Evolutionary conservation across 1,140 invertebrate species (phyloP).

Genomic region (Diuraphis noxia): DNA sequence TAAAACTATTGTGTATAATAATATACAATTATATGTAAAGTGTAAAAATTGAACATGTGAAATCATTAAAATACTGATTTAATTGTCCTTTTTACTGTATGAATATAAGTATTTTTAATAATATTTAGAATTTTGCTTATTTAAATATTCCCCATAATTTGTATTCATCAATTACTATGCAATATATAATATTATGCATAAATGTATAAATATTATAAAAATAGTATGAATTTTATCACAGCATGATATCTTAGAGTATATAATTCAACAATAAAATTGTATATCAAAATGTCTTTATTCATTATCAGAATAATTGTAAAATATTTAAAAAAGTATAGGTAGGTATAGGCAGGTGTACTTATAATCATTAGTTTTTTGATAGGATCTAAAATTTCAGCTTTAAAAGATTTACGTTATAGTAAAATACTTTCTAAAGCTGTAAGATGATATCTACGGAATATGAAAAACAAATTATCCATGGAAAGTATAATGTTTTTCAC

Average conservation of each 20-base stretch:
- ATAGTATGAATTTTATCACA: background rate
- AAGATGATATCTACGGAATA: background rate
- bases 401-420: background rate
- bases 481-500: background rate
- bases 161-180: background rate
- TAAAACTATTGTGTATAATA: background rate
- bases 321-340: background rate
- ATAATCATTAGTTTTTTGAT: background rate
- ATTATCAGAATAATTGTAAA: background rate
- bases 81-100: background rate
- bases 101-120: background rate
- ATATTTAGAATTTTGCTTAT: background rate
- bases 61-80: background rate
- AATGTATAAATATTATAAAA: too few species aligned
- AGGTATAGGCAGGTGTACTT: rapidly evolving
- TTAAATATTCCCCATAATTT: background rate
- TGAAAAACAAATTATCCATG: background rate
- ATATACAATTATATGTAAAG: background rate
- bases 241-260: background rate
- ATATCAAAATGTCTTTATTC: background rate
- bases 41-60: background rate
- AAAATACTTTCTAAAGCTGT: background rate
- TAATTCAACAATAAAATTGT: background rate
- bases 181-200: too few species aligned
- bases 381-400: background rate